phyloP scores from a whole-genome alignment of 2,797 vertebrate genomes.

The Parambassis ranga region DNA sequence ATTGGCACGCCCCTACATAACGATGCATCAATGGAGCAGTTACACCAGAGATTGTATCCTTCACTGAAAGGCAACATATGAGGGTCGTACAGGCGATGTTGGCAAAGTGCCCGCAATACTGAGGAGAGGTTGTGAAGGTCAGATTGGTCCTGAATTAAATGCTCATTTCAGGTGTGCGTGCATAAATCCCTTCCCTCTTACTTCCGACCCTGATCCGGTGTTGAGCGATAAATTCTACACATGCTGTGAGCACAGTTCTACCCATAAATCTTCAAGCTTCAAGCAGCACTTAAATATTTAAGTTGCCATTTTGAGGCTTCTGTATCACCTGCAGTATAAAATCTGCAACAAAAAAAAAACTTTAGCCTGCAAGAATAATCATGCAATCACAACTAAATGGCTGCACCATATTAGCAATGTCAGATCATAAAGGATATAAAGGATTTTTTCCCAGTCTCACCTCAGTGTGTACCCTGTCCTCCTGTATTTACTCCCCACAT shows the following conservation, averaged over 20 bases:
- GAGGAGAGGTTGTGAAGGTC: slow-evolving; percentile 29
- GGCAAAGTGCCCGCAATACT: slow-evolving; percentile 35
- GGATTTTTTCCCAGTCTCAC: not conserved
- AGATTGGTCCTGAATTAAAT: slow-evolving; percentile 40
- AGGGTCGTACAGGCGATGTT: slow-evolving; percentile 37
- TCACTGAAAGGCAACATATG: slow-evolving; percentile 6
- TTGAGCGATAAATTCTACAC: slow-evolving; percentile 1
- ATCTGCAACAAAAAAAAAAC: slow-evolving; percentile 2
- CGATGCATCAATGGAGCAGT: slow-evolving; percentile 25
- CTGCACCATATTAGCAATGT: not conserved
- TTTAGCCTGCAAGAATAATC: not conserved
- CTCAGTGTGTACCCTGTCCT: not conserved
- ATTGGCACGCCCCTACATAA: slow-evolving; percentile 8
- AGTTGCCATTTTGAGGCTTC: not conserved
- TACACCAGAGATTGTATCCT: slow-evolving; percentile 30
- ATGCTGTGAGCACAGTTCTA: not conserved
- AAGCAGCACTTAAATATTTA: slow-evolving; percentile 34
- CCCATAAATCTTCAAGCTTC: slow-evolving; percentile 12
- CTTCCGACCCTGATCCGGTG: not conserved
- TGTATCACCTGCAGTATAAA: not conserved
- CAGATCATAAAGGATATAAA: slow-evolving; percentile 4
- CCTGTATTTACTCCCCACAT: not conserved
- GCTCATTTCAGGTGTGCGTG: slow-evolving; percentile 8
- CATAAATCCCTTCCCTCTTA: not conserved
- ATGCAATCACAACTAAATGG: slow-evolving; percentile 10